Percentiles rank a stretch among this genome's conserved stretches.
Evolutionary conservation across 2,797 vertebrate species (phyloP).

Genomic region (Microctenopoma steveboyesi): DNA sequence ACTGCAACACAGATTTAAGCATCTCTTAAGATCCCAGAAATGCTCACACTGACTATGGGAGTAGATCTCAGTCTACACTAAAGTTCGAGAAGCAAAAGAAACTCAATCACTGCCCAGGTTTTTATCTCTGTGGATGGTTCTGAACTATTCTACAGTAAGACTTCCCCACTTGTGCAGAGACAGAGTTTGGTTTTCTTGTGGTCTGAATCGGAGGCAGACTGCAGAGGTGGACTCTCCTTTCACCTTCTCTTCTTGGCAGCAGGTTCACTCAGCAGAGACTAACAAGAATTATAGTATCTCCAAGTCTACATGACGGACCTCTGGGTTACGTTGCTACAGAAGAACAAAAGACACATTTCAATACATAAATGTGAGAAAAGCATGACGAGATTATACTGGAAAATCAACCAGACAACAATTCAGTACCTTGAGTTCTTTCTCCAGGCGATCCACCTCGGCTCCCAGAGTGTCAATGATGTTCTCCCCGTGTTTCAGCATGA

Average conservation of each 20-base stretch:
- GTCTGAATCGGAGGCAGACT: slow-evolving; percentile 37
- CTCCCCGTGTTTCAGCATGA: slow-evolving; percentile 98
- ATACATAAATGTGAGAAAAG: not conserved
- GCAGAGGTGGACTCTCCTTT: slow-evolving; percentile 48
- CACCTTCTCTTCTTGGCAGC: slow-evolving; percentile 38
- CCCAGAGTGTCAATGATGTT: slow-evolving; percentile 97
- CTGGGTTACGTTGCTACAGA: slow-evolving; percentile 94
- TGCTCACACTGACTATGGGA: slow-evolving; percentile 8
- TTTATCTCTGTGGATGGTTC: slow-evolving; percentile 14
- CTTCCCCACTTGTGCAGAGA: slow-evolving; percentile 52
- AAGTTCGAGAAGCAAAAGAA: slow-evolving; percentile 24
- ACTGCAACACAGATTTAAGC: not conserved
- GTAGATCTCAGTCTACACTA: slow-evolving; percentile 1
- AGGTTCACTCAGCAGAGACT: slow-evolving; percentile 26
- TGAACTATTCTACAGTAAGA: slow-evolving; percentile 67
- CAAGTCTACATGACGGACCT: slow-evolving; percentile 97
- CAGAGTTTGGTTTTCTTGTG: slow-evolving; percentile 32
- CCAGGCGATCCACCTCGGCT: slow-evolving; percentile 96
- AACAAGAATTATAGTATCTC: slow-evolving; percentile 88
- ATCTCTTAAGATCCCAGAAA: slow-evolving; percentile 29
- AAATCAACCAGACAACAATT: not conserved
- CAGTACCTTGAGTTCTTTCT: slow-evolving; percentile 95
- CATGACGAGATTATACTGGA: not conserved
- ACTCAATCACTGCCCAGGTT: not conserved
- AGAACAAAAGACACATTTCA: slow-evolving; percentile 3